These are phyloP conservation scores for Apus apus DNA, from an alignment of 2,113 vertebrate genomes.

Conservation along the genomic window DNA sequence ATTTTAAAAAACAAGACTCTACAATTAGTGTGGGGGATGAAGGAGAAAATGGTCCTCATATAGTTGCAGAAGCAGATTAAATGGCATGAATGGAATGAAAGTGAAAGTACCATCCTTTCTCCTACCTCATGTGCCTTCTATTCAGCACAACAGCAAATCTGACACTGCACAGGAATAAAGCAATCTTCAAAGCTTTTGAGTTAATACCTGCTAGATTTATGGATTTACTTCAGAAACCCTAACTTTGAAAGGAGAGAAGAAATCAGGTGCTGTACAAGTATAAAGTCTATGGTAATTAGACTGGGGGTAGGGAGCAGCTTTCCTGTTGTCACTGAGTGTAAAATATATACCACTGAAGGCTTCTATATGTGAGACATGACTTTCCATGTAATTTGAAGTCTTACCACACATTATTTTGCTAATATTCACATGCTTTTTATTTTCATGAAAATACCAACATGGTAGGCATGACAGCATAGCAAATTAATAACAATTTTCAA, in stretches of 20 bases:
- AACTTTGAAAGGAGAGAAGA: neutral
- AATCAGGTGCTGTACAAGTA: constrained; percentile 30
- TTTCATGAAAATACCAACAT: neutral
- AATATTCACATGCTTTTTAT: neutral
- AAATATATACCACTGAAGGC: neutral
- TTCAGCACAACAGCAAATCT: neutral
- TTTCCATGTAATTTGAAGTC: neutral
- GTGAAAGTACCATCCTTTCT: neutral
- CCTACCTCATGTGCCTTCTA: neutral
- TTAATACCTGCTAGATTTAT: constrained; percentile 11
- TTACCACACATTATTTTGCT: neutral
- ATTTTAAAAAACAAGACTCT: neutral
- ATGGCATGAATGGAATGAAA: neutral
- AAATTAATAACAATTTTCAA: neutral
- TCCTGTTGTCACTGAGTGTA: neutral
- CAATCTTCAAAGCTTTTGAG: neutral
- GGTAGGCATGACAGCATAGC: neutral
- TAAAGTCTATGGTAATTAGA: neutral
- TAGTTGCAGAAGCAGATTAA: neutral
- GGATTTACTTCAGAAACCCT: neutral
- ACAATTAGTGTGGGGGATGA: neutral
- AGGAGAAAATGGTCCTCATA: neutral
- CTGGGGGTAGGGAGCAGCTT: neutral
- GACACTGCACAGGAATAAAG: neutral
- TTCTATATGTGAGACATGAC: neutral